Base-by-base conservation (phyloP, 2,797 vertebrate species). In the Girardinus metallicus region DNA sequence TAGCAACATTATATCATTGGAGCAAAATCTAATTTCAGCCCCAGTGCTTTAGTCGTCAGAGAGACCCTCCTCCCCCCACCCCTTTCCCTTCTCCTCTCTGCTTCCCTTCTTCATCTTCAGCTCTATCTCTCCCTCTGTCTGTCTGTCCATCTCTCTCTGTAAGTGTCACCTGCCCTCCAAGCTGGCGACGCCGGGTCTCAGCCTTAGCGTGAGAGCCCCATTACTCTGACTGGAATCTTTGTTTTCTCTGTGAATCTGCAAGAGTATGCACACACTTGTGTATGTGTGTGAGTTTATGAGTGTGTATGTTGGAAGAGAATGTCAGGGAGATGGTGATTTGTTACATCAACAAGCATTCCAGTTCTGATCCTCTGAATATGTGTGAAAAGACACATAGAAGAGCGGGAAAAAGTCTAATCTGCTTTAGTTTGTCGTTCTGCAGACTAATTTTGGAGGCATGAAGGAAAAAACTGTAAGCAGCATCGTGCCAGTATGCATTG, bases 1-100 rank as follows among this genome's bases (percentile, higher is more conserved):
- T 94, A 95, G 88, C 91, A 89, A 92, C 93, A 94, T 95, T 94
- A 95, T 95, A 93, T 93, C 86, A 92, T 92, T 85, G 91, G 86
- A 84, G 84, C 83, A 81, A 94, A 96, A 96, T 95, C 94, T 90
- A 95, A 96, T 96, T 95, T 93, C 79, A 83, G 80, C 80, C 87
- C 60, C 87, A 92, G 90, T 92, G 90, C 93, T 94, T 93, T 89
- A 94, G 89, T 91, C 87, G 81, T 91, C 92, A 86, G 89, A 82
- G 88, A 74, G 83, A 83, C 80, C 75, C 79, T 74, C 73, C 15
- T 75, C 71, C 76, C 18, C 21, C 47, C 47, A 51, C 2, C 49
- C 49, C 7, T 23, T 21, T 36, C 11, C 62, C 53, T 57, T 47
- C 47, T 34, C 55, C 76, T 60, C 73, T 23, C 62, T 64, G 10